phyloP scores from a whole-genome alignment of 2,797 vertebrate species.

The Poecile montanus region DNA sequence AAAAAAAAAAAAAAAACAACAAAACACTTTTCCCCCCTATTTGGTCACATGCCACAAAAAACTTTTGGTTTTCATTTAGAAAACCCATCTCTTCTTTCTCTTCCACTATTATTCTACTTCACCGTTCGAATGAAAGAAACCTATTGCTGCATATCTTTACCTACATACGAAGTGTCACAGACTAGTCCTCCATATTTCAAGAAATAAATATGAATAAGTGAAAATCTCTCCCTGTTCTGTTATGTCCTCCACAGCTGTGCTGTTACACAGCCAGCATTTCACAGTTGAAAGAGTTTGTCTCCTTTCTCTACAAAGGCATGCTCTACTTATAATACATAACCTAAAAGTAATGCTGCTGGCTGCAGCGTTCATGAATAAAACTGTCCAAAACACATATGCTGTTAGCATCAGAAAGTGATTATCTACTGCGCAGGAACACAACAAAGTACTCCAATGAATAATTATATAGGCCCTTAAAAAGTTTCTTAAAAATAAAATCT shows the following conservation, averaged over 20 bases:
- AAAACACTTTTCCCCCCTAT: fast-evolving
- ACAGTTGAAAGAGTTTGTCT: neutral
- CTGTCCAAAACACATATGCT: neutral
- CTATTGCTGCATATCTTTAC: neutral
- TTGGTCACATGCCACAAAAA: neutral
- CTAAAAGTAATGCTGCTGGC: neutral
- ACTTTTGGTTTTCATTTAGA: neutral
- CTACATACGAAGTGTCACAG: neutral
- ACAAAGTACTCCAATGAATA: neutral
- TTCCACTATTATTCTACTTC: neutral
- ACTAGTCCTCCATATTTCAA: neutral
- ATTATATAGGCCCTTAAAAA: neutral
- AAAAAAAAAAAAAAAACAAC: neutral
- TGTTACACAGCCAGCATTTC: neutral
- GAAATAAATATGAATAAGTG: neutral
- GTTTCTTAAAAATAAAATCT: neutral
- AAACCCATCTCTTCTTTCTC: neutral
- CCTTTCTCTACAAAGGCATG: neutral
- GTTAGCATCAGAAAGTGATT: neutral
- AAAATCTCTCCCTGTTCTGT: neutral
- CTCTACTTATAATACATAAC: neutral
- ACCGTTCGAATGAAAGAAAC: neutral
- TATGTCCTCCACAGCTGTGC: neutral
- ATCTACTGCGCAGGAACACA: neutral
- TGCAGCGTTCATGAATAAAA: neutral